Percentiles rank a stretch among this genome's conserved stretches.
Evolutionary conservation across 2,797 vertebrate genomes (phyloP).

Genomic region (Graptemys geographica): DNA sequence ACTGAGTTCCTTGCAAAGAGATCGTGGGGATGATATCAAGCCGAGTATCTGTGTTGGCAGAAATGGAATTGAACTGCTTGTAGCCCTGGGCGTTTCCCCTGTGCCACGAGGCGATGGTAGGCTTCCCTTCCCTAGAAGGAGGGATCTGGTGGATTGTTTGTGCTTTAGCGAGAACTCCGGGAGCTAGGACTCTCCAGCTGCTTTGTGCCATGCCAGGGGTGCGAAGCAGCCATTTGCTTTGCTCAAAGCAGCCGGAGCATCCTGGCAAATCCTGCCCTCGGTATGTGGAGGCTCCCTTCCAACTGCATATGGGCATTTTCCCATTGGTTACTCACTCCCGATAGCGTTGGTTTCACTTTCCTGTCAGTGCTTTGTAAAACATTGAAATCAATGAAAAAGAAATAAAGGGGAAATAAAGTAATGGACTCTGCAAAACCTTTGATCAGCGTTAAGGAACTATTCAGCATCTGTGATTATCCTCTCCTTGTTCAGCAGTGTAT

Average conservation of each 20-base stretch:
- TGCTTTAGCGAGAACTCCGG: not conserved
- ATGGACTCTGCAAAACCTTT: slow-evolving; percentile 35
- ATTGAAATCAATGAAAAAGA: slow-evolving; percentile 38
- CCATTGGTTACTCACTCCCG: not conserved
- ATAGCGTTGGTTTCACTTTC: slow-evolving; percentile 9
- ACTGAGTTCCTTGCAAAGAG: not conserved
- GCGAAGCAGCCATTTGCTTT: not conserved
- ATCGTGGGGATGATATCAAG: not conserved
- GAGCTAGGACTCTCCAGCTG: not conserved
- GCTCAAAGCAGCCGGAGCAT: not conserved
- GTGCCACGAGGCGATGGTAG: not conserved
- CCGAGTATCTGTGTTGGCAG: not conserved
- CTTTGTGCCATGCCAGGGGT: not conserved
- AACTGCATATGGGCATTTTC: not conserved
- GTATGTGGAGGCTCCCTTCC: not conserved
- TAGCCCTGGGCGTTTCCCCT: not conserved
- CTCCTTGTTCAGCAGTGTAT: slow-evolving; percentile 58
- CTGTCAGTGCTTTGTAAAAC: slow-evolving; percentile 22
- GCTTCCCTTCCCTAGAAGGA: not conserved
- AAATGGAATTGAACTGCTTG: not conserved
- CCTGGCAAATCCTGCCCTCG: not conserved
- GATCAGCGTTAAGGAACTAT: slow-evolving; percentile 34
- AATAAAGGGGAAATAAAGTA: slow-evolving; percentile 31
- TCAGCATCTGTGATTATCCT: slow-evolving; percentile 53
- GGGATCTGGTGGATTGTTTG: not conserved